phyloP scores from a whole-genome alignment of 64 coral and sea anemone genomes.

The Stichodactyla mertensii region DNA sequence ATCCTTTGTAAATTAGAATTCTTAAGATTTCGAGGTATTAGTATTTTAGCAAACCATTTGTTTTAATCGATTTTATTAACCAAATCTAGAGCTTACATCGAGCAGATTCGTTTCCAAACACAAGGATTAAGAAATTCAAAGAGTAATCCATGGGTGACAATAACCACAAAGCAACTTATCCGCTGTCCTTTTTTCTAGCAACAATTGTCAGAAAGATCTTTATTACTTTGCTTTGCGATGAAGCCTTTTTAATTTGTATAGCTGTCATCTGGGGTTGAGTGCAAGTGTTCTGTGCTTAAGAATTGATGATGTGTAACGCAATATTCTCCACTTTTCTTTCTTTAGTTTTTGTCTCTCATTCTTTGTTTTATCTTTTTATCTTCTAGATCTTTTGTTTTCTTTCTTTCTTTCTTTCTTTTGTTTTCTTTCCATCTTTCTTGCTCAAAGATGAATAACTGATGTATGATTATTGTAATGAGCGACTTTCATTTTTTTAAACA shows the following conservation, averaged over 20 bases:
- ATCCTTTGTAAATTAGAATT: conserved; percentile 52
- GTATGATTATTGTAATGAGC: no score
- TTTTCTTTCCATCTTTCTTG: not conserved
- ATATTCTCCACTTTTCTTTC: not conserved
- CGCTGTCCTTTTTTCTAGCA: not conserved
- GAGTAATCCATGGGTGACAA: not conserved
- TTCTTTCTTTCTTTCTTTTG: no score
- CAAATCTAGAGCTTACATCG: not conserved
- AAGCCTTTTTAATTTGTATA: not conserved
- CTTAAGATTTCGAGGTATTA: not conserved
- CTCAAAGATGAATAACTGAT: not conserved
- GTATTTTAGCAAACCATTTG: not conserved
- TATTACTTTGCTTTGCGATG: not conserved
- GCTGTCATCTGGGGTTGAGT: not conserved
- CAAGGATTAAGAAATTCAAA: not conserved
- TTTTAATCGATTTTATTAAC: not conserved
- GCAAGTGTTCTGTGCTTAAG: not conserved
- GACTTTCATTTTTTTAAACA: no score
- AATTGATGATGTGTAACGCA: not conserved
- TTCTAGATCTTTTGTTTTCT: no score
- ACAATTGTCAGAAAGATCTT: not conserved
- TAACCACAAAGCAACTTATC: not conserved
- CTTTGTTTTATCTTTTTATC: no score
- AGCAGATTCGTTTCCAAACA: not conserved
- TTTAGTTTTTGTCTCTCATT: not conserved